Evolutionary conservation across 2,797 vertebrate species (phyloP).

Genomic region (Schizopygopsis malacanthus): DNA sequence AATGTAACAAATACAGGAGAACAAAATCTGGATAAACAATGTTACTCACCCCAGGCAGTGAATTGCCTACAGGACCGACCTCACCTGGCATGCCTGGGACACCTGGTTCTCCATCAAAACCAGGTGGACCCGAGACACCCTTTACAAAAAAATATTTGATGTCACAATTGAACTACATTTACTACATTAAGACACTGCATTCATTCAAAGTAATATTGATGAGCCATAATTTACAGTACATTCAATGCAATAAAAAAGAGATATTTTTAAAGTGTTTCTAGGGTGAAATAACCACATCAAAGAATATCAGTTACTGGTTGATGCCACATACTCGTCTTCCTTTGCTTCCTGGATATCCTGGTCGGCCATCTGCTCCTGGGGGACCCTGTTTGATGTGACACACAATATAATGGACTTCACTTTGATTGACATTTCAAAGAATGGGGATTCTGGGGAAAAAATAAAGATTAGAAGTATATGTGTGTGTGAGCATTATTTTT

Average conservation of each 20-base stretch:
- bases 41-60: constrained; percentile 82
- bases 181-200: neutral
- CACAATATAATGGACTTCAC: neutral
- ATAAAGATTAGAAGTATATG: neutral
- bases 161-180: neutral
- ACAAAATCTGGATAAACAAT: neutral
- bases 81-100: constrained; percentile 93
- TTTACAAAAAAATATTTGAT: constrained; percentile 59
- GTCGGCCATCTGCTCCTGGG: constrained; percentile 86
- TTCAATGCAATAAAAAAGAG: neutral
- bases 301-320: neutral
- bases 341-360: constrained; percentile 89
- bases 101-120: constrained; percentile 93
- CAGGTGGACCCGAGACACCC: constrained; percentile 89
- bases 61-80: constrained; percentile 84
- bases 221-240: neutral
- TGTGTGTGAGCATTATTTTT: constrained; percentile 57
- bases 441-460: neutral
- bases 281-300: neutral
- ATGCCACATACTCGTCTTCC: constrained; percentile 85
- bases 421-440: neutral
- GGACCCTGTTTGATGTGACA: constrained; percentile 81
- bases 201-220: neutral
- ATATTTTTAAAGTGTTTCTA: neutral
- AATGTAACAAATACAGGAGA: neutral